phyloP scores from a whole-genome alignment of 1,140 invertebrate species.

The Acromyrmex heyeri region DNA sequence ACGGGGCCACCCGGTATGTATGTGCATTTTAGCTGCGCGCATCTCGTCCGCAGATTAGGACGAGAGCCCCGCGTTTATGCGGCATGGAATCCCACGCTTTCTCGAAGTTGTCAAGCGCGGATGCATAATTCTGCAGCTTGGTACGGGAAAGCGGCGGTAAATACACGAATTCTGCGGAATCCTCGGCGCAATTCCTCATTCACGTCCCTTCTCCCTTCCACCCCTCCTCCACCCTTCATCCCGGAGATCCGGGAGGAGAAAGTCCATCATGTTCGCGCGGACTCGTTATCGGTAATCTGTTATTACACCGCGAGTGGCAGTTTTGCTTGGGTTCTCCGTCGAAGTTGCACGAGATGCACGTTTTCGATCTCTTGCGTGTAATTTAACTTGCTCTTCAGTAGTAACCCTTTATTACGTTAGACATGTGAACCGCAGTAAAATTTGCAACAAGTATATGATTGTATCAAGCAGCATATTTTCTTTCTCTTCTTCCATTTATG shows the following conservation, averaged over 20 bases:
- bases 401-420: not conserved
- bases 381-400: conserved; percentile 23
- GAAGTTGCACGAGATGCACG: conserved; percentile 25
- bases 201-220: not conserved
- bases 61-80: conserved; percentile 41
- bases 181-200: conserved; percentile 44
- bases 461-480: not conserved
- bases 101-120: conserved; percentile 59
- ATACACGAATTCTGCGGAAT: conserved; percentile 54
- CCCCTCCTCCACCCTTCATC: no score
- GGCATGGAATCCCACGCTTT: conserved; percentile 56
- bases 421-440: not conserved
- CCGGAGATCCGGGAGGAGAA: conserved; percentile 22
- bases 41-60: conserved; percentile 52
- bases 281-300: conserved; percentile 51
- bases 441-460: not conserved
- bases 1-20: conserved; percentile 41
- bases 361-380: conserved; percentile 36
- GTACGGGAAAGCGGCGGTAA: conserved; percentile 46
- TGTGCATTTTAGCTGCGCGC: not conserved
- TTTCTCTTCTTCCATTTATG: not conserved
- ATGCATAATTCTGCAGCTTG: conserved; percentile 60
- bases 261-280: conserved; percentile 42
- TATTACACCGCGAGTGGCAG: conserved; percentile 42
- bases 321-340: not conserved